Percentiles rank a stretch among this genome's conserved stretches.
Conservation (phyloP, 2,888 invertebrate genomes). For the Escarpia spicata region DNA sequence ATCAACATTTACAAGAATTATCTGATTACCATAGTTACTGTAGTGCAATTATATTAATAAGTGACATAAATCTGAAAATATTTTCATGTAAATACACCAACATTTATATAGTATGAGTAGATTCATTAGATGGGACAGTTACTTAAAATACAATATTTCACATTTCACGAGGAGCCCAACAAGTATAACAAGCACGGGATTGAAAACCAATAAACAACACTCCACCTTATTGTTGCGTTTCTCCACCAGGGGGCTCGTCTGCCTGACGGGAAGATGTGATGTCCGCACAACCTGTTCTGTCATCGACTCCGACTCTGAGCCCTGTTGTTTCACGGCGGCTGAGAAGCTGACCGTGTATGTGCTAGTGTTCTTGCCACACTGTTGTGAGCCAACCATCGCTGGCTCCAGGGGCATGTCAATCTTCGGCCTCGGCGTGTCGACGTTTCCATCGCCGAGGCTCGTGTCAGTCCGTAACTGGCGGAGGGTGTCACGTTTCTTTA, state of each 20-base stretch:
- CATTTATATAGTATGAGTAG: no score
- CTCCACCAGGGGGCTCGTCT: background rate
- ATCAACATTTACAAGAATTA: no score
- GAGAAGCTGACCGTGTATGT: background rate
- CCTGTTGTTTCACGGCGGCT: background rate
- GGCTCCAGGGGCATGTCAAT: slow-evolving; percentile 23
- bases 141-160: background rate
- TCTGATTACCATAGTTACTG: no score
- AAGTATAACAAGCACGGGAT: background rate
- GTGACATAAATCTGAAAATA: no score
- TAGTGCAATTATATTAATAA: no score
- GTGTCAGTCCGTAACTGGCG: background rate
- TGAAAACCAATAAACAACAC: background rate
- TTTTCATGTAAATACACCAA: no score
- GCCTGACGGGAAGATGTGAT: background rate
- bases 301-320: background rate
- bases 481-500: background rate
- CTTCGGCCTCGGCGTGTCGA: slow-evolving; percentile 17
- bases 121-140: no score
- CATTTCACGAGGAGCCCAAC: background rate
- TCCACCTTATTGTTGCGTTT: background rate
- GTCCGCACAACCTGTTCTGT: background rate
- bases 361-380: background rate
- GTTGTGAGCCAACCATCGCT: background rate
- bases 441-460: background rate